Evolutionary conservation across 2,113 vertebrate genomes (phyloP), one percentile per base, ranked within the genome.

Genomic region (Hippocampus comes): DNA sequence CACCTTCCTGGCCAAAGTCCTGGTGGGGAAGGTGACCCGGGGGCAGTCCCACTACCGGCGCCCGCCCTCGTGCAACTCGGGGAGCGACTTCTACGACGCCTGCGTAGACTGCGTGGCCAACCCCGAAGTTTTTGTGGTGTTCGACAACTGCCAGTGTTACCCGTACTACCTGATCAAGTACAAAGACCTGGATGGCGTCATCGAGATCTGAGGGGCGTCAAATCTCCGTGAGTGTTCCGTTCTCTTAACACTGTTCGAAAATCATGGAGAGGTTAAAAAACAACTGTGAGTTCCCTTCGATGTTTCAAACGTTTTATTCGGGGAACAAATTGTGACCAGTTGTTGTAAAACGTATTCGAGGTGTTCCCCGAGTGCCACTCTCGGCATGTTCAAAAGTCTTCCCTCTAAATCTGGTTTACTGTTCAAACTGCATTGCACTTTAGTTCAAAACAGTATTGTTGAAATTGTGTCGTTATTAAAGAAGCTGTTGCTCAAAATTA

Each of bases 1-100:
- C 80, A 87, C 88, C 82, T 89, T 91, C 73, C 75, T 89, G 23
- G 88, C 83, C 65, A 91, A 91, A 68, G 90, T 90, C 18, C 84
- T 90, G 70, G 87, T 89, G 67, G 89, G 90, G 5, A 80, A 72
- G 49, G 60, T 63, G 41, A 61, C 20, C 4, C 0, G 51, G 1
- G 90, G 84, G 0, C 66, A 12, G 6, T 0, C 0, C 5, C 1
- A 1, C 7, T 88, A 84, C 74, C 81, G 56, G 11, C 80, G 82
- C 0, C 90, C 89, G 0, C 89, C 90, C 1, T 66, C 56, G 0
- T n/a, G 78, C 60, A 20, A 0, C 25, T 41, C 2, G 56, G 42
- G 46, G 7, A 63, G 59, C 0, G 0, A 1, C 72, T 61, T 78
- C 6, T 89, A 84, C n/a, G 77, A 90, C n/a, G 9, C 78, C 51